phyloP scores from a whole-genome alignment of 2,113 vertebrate genomes.

The Zootoca vivipara region DNA sequence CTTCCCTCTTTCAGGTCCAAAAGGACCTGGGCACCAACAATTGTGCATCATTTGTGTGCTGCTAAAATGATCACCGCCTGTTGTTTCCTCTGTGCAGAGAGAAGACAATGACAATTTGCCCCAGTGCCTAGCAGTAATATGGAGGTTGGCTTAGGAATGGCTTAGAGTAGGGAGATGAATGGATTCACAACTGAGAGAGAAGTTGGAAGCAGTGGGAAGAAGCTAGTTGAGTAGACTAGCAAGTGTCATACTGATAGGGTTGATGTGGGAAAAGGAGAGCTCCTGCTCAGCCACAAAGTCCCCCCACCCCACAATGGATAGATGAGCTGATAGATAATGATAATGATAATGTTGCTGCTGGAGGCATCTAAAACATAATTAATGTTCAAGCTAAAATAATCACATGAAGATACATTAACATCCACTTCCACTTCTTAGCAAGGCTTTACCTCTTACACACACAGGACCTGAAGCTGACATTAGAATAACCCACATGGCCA shows the following conservation, averaged over 20 bases:
- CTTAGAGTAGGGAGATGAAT: background rate
- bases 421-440: background rate
- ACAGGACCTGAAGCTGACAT: background rate
- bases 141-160: background rate
- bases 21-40: no score
- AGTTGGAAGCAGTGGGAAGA: background rate
- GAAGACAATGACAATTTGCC: background rate
- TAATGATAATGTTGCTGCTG: background rate
- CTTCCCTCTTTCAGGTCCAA: no score
- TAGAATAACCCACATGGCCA: background rate
- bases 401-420: background rate
- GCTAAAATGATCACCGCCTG: no score
- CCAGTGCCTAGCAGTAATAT: background rate
- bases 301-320: background rate
- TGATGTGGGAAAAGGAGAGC: background rate
- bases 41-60: no score
- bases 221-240: no score
- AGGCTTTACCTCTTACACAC: background rate
- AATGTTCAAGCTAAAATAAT: slow-evolving; percentile 12
- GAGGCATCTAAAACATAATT: background rate
- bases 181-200: background rate
- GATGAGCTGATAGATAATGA: background rate
- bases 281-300: background rate
- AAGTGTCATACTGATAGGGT: background rate
- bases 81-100: background rate